Evolutionary conservation across 2,113 vertebrate genomes (phyloP).

Genomic region (Osmerus eperlanus): DNA sequence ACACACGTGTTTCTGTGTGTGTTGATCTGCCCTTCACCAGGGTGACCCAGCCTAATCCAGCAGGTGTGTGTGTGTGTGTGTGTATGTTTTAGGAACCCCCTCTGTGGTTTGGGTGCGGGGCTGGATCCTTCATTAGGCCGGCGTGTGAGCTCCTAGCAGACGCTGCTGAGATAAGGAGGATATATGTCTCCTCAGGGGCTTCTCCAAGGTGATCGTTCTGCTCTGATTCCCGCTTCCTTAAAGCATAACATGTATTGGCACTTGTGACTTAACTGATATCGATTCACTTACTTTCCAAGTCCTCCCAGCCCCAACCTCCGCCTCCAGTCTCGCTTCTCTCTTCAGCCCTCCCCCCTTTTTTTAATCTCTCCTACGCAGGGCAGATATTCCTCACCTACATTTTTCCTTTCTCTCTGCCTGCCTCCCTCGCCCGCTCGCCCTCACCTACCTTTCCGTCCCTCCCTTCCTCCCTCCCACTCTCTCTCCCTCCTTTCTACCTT

Average conservation of each 20-base stretch:
- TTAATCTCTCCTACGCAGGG: too few relatives aligned
- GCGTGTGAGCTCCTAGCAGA: constrained; percentile 57
- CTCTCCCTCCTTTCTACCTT: constrained; percentile 26
- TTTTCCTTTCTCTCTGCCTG: neutral
- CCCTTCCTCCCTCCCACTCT: constrained; percentile 11
- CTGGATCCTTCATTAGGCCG: constrained; percentile 65
- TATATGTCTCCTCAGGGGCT: constrained; percentile 36
- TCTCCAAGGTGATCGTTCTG: constrained; percentile 68
- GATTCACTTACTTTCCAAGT: constrained; percentile 67
- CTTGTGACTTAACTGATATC: constrained; percentile 69
- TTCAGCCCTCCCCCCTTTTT: too few relatives aligned
- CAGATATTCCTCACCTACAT: too few relatives aligned
- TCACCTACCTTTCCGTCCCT: neutral
- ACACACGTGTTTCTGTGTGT: neutral
- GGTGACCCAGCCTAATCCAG: neutral
- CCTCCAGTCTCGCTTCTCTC: too few relatives aligned
- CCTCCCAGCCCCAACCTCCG: neutral
- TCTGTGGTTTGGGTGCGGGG: constrained; percentile 11
- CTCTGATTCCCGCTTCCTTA: constrained; percentile 65
- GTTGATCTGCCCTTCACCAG: neutral
- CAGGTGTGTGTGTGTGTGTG: neutral
- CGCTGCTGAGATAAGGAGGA: constrained; percentile 63
- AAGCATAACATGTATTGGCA: constrained; percentile 70
- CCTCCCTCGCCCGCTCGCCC: neutral
- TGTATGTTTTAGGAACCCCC: constrained; percentile 3